Conservation (phyloP, 2,797 vertebrate species). For the Acestrorhynchus altus region DNA sequence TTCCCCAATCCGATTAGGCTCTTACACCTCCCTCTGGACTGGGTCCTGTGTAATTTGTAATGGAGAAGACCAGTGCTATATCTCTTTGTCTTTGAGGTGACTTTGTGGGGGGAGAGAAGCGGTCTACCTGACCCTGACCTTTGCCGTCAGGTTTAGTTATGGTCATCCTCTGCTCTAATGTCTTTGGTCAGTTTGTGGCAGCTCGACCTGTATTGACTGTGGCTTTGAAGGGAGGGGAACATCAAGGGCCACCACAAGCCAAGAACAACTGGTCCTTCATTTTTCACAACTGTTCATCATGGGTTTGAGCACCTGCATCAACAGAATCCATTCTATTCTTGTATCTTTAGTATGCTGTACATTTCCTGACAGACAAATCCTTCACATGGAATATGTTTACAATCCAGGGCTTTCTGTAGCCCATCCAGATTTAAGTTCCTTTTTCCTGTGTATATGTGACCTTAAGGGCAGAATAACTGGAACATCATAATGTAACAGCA, state of each 20-base stretch:
- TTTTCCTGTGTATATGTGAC: conserved; percentile 8
- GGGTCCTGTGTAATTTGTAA: conserved; percentile 63
- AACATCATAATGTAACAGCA: conserved; percentile 9
- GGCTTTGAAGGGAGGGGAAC: conserved; percentile 28
- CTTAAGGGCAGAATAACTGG: conserved; percentile 15
- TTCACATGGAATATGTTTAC: neutral
- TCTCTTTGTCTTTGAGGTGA: conserved; percentile 66
- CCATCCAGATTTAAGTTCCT: conserved; percentile 2
- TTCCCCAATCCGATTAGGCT: conserved; percentile 75
- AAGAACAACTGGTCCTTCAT: neutral
- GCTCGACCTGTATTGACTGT: conserved; percentile 42
- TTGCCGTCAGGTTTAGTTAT: conserved; percentile 48
- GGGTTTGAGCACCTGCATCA: conserved; percentile 5
- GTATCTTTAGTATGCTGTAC: neutral
- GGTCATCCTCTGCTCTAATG: conserved; percentile 46
- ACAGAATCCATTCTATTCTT: neutral
- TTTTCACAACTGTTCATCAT: conserved; percentile 17
- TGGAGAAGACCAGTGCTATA: conserved; percentile 46
- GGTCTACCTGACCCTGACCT: conserved; percentile 48
- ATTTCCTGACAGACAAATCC: neutral
- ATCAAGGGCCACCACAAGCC: neutral
- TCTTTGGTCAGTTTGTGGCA: conserved; percentile 32
- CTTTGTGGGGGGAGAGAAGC: conserved; percentile 55
- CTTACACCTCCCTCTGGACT: conserved; percentile 70
- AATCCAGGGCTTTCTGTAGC: neutral